These are phyloP conservation scores for Hipparchia sbordonii DNA, from an alignment of 2,888 invertebrate species.

Conservation along the genomic window DNA sequence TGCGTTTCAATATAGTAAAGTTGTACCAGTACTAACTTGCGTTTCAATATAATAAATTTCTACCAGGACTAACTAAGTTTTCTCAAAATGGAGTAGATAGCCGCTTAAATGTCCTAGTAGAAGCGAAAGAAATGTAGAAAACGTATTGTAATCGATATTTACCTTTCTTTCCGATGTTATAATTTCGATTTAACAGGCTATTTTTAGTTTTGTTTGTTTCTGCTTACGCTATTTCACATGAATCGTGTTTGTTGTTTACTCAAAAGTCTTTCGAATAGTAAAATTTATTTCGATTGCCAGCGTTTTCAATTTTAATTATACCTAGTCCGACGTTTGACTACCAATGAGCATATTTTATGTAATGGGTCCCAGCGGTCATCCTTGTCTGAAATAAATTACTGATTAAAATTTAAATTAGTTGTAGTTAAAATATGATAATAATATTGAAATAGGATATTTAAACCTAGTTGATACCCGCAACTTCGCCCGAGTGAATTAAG, in stretches of 20 bases:
- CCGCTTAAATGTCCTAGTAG: background rate
- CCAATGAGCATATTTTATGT: background rate
- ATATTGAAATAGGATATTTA: background rate
- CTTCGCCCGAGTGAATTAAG: background rate
- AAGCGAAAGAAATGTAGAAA: background rate
- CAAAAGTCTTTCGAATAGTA: background rate
- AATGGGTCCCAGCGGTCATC: background rate
- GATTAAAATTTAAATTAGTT: background rate
- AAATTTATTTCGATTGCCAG: background rate
- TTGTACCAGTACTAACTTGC: too few species aligned
- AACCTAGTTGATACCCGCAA: background rate
- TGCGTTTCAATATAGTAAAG: too few species aligned
- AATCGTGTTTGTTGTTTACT: background rate
- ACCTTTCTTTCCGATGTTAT: background rate
- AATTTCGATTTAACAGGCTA: background rate
- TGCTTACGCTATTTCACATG: background rate
- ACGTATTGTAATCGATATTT: background rate
- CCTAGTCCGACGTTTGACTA: background rate
- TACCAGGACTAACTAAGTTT: background rate
- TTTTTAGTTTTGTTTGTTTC: slow-evolving; percentile 4
- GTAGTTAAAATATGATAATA: background rate
- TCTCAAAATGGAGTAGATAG: background rate
- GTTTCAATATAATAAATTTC: too few species aligned
- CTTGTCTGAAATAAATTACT: background rate
- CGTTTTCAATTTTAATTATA: background rate